Evolutionary conservation across 2,888 invertebrate genomes (phyloP), one percentile per base, ranked within the genome.

Genomic region (Drosophila neonasuta): DNA sequence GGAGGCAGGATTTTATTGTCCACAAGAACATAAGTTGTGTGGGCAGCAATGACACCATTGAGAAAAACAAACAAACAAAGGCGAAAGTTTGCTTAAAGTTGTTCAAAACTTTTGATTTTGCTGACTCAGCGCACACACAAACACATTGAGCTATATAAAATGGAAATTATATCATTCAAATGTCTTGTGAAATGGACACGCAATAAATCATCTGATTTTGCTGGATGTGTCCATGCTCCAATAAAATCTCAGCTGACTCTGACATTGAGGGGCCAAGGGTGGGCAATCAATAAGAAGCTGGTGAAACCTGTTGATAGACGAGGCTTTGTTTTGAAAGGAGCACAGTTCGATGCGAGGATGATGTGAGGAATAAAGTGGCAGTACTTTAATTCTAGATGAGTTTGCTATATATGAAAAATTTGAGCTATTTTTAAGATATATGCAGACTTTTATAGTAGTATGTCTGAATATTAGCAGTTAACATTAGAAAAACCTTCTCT

Each of bases 171-270:
- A 66, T 66, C 75, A 58, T 66, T 75, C 34, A 68, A 71, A 42
- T 58, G 65, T 66, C 75, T n/a, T n/a, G 52, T 49, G 42, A 32
- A 34, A 57, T 57, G 46, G 49, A 62, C 44, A 68, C 54, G 49
- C 68, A 58, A 75, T 75, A 75, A 75, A 72, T 75, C 76, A 67
- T 68, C 17, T 13, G 32, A 48, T 48, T 57, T 15, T 10, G 6
- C 15, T 7, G 13, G 8, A 10, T 17, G 30, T 30, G 20, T 17
- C 58, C 30, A 45, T 44, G 65, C 36, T 11, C 54, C 24, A 20
- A 41, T 65, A 30, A 36, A 52, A 52, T 60, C 24, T 44, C 48
- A 58, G 36, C 52, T 44, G 44, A 34, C 13, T 20, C 6, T 42
- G 39, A 41, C 34, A 13, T 56, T n/a, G 2, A 20, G 3, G 3